Evolutionary conservation across 1,140 invertebrate genomes (phyloP), one percentile per base, ranked within the genome.

Genomic region (Palaemon carinicauda): DNA sequence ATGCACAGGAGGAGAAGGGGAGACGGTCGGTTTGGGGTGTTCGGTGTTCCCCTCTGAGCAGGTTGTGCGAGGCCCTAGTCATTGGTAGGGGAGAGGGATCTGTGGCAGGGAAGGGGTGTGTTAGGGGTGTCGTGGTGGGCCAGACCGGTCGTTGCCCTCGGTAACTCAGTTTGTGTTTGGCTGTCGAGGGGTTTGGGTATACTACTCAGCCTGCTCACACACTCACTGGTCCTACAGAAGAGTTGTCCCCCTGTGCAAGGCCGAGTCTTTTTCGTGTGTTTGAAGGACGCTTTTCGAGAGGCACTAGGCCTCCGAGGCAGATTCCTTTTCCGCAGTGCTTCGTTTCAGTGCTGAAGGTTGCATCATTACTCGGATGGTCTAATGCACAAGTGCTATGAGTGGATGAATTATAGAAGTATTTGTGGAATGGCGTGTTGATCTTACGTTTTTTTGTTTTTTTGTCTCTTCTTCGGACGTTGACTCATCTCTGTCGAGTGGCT

Each of bases 111-210:
- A 50, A 52, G 21, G 29, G 77, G 19, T 19, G 41, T 17, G 24
- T 29, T 10, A 56, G 50, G 21, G n/a, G 21, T n/a, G 24, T 19
- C 21, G 52, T 10, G n/a, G 52, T 29, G 21, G 82, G 82, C 41
- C 27, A 74, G 29, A 52, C 53, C 82, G 74, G 82, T 78, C 75
- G 74, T 84, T 85, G 82, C 82, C 82, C 82, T 85, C 82, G 78
- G 82, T 85, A 85, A 85, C 82, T 85, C 82, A 85, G 82, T 85
- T 78, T 85, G 74, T 85, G 82, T 85, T 78, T 79, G 75, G 82
- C 71, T 33, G 60, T 53, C 82, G 82, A 79, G 75, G 74, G 77
- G 82, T 85, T 69, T 82, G 82, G 82, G 82, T 75, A 85, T 60
- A 75, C 82, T 52, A 52, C 53, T 69, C 82, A 56, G 33, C 75